Base-by-base conservation (phyloP, 2,888 invertebrate genomes). In the Ichneumoninae sp. region DNA sequence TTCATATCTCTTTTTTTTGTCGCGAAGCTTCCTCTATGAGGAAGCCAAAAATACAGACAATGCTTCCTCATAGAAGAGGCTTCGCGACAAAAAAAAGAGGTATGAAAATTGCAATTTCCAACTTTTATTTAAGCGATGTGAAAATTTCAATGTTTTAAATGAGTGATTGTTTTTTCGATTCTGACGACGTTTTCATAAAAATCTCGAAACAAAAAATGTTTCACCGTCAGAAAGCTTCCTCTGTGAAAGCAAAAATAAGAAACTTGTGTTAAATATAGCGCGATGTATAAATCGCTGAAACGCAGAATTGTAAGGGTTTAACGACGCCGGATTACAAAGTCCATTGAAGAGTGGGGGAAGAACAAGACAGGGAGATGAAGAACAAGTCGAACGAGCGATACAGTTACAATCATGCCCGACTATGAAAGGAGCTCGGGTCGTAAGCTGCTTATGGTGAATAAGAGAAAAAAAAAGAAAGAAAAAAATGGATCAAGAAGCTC, bases 401-500 rank as follows among this genome's bases (percentile, higher is more conserved):
- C 54, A 44, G 40, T 47, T 16, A n/a, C 4, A 40, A 65, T 60
- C 5, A 57, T 68, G 52, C 40, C 16, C 22, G 19, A 44, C 40
- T 26, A 13, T 77, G 36, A 70, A 47, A 66, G 19, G 54, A 77
- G 30, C n/a, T 10, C 26, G 16, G 65, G 66, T 50, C 52, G 54
- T 77, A 77, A 69, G 68, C 52, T 10, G 68, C 40, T 77, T 69
- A 57, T 69, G 54, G 54, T 36, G 69, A 57, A 54, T 22, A n/a
- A 26, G 69, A 69, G 16, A 26, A 26, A 30, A 33, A 57, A n/a
- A 26, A 33, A 60, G n/a, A 26, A 3, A 30, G 16, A 22, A 52
- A 60, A 77, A 77, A 77, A 69, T 77, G 44, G 40, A 77, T 69
- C 77, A 78, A 44, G 68, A 78, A 77, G 68, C 68, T 77, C 22